A percentile compares a stretch with the other conserved stretches of the same genome.
phyloP scores from a whole-genome alignment of 2,113 vertebrate species.

The Varanus komodoensis region DNA sequence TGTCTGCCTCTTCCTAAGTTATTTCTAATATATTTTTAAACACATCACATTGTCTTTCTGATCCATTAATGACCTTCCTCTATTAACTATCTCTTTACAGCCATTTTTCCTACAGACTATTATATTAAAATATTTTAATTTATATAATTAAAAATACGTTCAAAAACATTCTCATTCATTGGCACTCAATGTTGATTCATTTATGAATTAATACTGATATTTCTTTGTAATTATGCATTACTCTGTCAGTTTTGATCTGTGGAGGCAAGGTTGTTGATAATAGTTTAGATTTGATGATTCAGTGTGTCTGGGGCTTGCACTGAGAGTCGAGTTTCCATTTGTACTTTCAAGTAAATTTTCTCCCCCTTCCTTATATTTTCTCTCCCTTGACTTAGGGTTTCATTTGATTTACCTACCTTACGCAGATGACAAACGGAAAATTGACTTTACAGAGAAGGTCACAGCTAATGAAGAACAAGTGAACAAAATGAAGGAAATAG shows the following conservation, averaged over 20 bases:
- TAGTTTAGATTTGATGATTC: neutral
- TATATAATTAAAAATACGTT: neutral
- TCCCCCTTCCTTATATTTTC: neutral
- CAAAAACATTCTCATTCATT: neutral
- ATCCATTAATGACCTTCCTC: neutral
- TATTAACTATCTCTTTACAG: neutral
- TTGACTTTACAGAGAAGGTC: conserved; percentile 81
- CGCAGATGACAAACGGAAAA: conserved; percentile 88
- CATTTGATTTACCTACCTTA: conserved; percentile 89
- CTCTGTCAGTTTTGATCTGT: neutral
- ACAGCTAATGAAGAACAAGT: conserved; percentile 84
- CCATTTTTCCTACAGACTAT: neutral
- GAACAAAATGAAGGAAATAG: conserved; percentile 93
- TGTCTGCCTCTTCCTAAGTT: neutral
- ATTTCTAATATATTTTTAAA: neutral
- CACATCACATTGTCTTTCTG: neutral
- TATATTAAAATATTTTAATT: neutral
- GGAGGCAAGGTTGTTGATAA: neutral
- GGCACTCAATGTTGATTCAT: neutral
- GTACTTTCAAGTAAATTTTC: neutral
- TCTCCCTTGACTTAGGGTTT: conserved; percentile 81
- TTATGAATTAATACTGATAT: neutral
- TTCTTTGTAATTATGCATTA: neutral
- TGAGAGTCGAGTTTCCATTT: neutral
- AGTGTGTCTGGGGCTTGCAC: neutral